These are phyloP conservation scores for Lamellibrachia luymesi DNA, from an alignment of 1,140 invertebrate genomes.

Conservation along the genomic window DNA sequence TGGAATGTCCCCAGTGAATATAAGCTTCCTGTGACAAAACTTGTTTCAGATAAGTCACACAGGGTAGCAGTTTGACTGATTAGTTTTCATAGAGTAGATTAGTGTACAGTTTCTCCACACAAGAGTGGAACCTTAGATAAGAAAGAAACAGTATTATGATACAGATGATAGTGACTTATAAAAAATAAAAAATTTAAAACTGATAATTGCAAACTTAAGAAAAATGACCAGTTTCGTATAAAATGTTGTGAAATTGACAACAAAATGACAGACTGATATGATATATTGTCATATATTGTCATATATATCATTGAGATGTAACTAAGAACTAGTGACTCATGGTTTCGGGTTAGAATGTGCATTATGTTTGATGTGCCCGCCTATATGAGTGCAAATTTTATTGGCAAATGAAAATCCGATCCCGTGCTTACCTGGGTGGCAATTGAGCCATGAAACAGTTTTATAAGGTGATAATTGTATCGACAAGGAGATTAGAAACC, in stretches of 20 bases:
- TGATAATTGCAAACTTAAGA: background rate
- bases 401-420: background rate
- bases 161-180: background rate
- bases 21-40: background rate
- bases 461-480: constrained; percentile 1
- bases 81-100: background rate
- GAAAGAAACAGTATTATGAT: background rate
- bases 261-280: background rate
- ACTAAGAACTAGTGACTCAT: background rate
- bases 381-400: background rate
- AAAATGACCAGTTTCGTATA: background rate
- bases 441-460: background rate
- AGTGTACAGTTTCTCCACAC: background rate
- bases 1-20: background rate
- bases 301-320: background rate
- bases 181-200: background rate
- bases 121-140: background rate
- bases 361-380: background rate
- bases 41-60: background rate
- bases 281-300: background rate
- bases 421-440: background rate
- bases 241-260: background rate
- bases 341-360: background rate
- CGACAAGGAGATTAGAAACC: background rate
- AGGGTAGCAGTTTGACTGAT: background rate